Percentiles rank a stretch among this genome's conserved stretches.
Evolutionary conservation across 2,888 invertebrate species (phyloP).

Genomic region (Mythimna vitellina): DNA sequence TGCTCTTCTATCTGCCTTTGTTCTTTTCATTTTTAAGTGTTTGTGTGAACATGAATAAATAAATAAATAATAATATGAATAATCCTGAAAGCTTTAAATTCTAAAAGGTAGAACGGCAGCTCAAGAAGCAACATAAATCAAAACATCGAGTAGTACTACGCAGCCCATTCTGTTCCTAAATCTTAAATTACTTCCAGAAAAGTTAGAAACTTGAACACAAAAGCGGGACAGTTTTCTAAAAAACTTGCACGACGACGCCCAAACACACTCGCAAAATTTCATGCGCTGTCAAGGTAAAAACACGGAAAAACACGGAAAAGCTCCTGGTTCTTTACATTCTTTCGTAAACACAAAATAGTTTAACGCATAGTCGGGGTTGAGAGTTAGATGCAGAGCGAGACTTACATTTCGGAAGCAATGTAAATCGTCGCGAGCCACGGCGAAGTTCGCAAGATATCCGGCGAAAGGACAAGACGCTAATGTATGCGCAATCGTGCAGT

Average conservation of each 20-base stretch:
- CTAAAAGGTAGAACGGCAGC: slow-evolving; percentile 1
- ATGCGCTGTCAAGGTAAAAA: slow-evolving; percentile 62
- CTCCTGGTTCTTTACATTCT: slow-evolving; percentile 68
- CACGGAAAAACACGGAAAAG: slow-evolving; percentile 59
- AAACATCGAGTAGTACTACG: slow-evolving; percentile 37
- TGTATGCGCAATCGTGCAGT: slow-evolving; percentile 88
- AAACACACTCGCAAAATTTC: slow-evolving; percentile 60
- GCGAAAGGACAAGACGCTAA: slow-evolving; percentile 90
- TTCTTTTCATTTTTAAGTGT: too few species aligned
- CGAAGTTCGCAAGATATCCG: slow-evolving; percentile 87
- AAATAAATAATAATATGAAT: not conserved
- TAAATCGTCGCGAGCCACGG: slow-evolving; percentile 86
- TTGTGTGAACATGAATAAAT: too few species aligned
- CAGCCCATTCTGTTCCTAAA: slow-evolving; percentile 44
- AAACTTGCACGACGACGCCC: slow-evolving; percentile 42
- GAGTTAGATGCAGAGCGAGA: slow-evolving; percentile 78
- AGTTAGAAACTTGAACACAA: slow-evolving; percentile 46
- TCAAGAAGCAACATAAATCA: slow-evolving; percentile 47
- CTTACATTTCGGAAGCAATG: slow-evolving; percentile 87
- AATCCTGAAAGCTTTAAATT: slow-evolving; percentile 3
- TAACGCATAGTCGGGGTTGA: slow-evolving; percentile 66
- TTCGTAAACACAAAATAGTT: slow-evolving; percentile 76
- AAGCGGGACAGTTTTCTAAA: slow-evolving; percentile 42
- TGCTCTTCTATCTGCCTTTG: too few species aligned
- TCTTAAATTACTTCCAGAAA: slow-evolving; percentile 51